These are phyloP conservation scores for Sciaenops ocellatus DNA, from an alignment of 2,797 vertebrate species.

Conservation along the genomic window DNA sequence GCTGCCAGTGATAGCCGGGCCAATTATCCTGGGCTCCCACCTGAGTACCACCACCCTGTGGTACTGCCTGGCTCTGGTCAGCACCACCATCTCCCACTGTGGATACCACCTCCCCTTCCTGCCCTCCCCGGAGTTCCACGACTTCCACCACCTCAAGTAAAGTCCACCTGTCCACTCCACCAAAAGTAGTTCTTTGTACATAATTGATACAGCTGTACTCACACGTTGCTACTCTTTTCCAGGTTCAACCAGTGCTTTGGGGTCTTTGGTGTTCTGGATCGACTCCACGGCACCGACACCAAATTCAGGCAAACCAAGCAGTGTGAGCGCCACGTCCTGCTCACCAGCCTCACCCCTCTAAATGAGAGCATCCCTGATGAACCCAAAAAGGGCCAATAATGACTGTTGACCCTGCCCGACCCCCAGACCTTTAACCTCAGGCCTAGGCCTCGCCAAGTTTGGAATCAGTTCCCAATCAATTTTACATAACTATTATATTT, in stretches of 20 bases:
- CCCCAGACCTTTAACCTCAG: neutral
- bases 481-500: neutral
- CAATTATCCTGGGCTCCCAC: conserved; percentile 90
- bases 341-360: conserved; percentile 89
- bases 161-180: conserved; percentile 32
- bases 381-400: conserved; percentile 81
- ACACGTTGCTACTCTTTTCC: conserved; percentile 6
- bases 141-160: conserved; percentile 96
- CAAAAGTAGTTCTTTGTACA: neutral
- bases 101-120: conserved; percentile 97
- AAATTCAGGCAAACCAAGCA: conserved; percentile 90
- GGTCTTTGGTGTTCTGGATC: conserved; percentile 92
- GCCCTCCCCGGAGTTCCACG: conserved; percentile 95
- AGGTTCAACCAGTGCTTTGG: conserved; percentile 96
- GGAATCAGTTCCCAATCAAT: neutral
- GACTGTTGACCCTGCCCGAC: neutral
- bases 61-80: conserved; percentile 88
- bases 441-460: neutral
- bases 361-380: conserved; percentile 89
- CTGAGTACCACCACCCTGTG: conserved; percentile 86
- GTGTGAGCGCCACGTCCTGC: conserved; percentile 88
- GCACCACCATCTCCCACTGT: conserved; percentile 91
- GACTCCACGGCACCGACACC: conserved; percentile 91
- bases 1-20: conserved; percentile 87
- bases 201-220: neutral